Evolutionary conservation across 1,140 invertebrate species (phyloP).

Genomic region (Drosophila tani): DNA sequence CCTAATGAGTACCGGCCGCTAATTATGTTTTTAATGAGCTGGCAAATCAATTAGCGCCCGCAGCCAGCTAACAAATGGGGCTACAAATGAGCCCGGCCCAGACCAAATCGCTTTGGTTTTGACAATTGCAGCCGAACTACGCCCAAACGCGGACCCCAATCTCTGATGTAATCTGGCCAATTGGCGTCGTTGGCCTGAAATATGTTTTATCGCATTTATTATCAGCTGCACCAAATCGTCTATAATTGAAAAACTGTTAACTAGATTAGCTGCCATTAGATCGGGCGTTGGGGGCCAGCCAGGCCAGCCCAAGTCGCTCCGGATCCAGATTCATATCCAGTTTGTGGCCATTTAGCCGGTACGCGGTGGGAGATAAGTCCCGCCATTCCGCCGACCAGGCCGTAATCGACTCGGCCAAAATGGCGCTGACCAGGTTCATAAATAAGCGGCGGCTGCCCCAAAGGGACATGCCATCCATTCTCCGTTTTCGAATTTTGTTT

Average conservation of each 20-base stretch:
- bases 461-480: constrained; percentile 76
- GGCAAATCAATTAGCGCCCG: constrained; percentile 72
- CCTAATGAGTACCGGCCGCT: constrained; percentile 54
- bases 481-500: constrained; percentile 65
- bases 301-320: constrained; percentile 23
- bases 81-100: constrained; percentile 53
- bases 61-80: constrained; percentile 53
- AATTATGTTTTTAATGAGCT: constrained; percentile 65
- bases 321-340: constrained; percentile 43
- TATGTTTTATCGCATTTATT: constrained; percentile 83
- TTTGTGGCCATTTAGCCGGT: constrained; percentile 46
- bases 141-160: constrained; percentile 48
- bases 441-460: constrained; percentile 60
- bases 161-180: constrained; percentile 72
- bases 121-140: constrained; percentile 82
- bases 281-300: constrained; percentile 52
- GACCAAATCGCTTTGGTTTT: constrained; percentile 73
- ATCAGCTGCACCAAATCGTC: constrained; percentile 77
- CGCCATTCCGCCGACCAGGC: constrained; percentile 18
- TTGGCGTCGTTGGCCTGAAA: constrained; percentile 70
- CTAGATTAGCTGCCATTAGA: constrained; percentile 80
- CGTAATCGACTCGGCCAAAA: constrained; percentile 56
- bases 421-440: constrained; percentile 58
- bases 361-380: constrained; percentile 48
- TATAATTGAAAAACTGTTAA: constrained; percentile 84